These are phyloP conservation scores for Hirtodrosophila histrioides DNA, from an alignment of 2,888 invertebrate species.

Conservation along the genomic window DNA sequence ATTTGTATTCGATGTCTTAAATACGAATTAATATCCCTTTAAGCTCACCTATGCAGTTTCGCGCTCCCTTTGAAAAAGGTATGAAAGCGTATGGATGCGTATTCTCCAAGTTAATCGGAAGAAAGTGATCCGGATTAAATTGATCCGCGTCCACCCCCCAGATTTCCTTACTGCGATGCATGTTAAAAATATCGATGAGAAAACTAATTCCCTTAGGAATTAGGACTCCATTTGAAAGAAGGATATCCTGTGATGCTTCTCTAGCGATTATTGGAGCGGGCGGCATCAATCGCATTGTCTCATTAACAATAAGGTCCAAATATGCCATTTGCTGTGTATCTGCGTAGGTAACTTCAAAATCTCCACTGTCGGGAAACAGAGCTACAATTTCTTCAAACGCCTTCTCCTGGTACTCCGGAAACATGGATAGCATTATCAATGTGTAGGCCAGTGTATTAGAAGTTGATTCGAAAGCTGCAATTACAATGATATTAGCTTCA, in stretches of 20 bases:
- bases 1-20: neutral
- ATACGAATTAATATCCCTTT: neutral
- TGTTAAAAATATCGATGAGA: slow-evolving; percentile 78
- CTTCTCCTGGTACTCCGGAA: slow-evolving; percentile 79
- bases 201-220: slow-evolving; percentile 81
- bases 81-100: slow-evolving; percentile 82
- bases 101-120: slow-evolving; percentile 75
- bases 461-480: slow-evolving; percentile 83
- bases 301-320: slow-evolving; percentile 81
- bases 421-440: slow-evolving; percentile 80
- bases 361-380: slow-evolving; percentile 66
- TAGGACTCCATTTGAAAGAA: slow-evolving; percentile 73
- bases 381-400: slow-evolving; percentile 76
- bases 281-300: slow-evolving; percentile 81
- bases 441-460: slow-evolving; percentile 76
- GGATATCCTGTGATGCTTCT: slow-evolving; percentile 66
- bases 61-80: slow-evolving; percentile 82
- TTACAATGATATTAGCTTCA: slow-evolving; percentile 81
- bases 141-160: slow-evolving; percentile 82
- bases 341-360: slow-evolving; percentile 71
- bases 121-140: slow-evolving; percentile 83
- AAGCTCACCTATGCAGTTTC: slow-evolving; percentile 81
- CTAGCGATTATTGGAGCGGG: slow-evolving; percentile 81
- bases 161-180: slow-evolving; percentile 80
- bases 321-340: slow-evolving; percentile 79